Conservation (phyloP, 2,797 vertebrate species). For the Rhynchotus rufescens region DNA sequence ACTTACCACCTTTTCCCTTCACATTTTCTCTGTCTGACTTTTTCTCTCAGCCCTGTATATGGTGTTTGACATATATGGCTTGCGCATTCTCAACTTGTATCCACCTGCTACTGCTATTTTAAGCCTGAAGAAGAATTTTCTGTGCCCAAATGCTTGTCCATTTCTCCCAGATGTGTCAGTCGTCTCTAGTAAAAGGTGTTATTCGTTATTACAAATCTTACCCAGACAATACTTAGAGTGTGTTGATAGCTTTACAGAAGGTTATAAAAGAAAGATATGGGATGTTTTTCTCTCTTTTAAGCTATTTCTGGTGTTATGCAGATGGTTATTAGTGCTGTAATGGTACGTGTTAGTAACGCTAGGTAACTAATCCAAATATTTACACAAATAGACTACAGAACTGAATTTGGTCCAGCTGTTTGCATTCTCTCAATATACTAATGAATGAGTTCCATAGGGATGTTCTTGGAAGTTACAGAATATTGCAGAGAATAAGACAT, state of each 20-base stretch:
- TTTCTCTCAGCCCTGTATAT: not conserved
- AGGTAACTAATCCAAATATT: not conserved
- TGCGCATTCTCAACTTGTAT: not conserved
- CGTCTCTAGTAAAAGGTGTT: not conserved
- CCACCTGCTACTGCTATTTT: not conserved
- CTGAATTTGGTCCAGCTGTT: not conserved
- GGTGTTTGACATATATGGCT: not conserved
- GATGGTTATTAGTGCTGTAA: not conserved
- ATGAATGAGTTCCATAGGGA: not conserved
- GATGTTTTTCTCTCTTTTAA: not conserved
- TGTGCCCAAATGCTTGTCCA: not conserved
- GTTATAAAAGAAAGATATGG: not conserved
- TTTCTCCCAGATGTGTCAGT: not conserved
- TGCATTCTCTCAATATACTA: not conserved
- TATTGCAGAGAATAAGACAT: not conserved
- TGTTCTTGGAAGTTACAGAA: not conserved
- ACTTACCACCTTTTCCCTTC: not conserved
- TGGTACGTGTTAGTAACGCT: not conserved
- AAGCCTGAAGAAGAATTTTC: not conserved
- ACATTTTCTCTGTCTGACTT: not conserved
- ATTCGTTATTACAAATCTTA: not conserved
- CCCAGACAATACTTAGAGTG: not conserved
- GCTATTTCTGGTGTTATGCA: not conserved
- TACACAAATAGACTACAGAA: not conserved
- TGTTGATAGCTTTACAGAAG: not conserved